Percentiles rank a stretch among this genome's conserved stretches.
These are phyloP conservation scores for Drosophila arawakana DNA, from an alignment of 1,140 invertebrate genomes.

Conservation along the genomic window DNA sequence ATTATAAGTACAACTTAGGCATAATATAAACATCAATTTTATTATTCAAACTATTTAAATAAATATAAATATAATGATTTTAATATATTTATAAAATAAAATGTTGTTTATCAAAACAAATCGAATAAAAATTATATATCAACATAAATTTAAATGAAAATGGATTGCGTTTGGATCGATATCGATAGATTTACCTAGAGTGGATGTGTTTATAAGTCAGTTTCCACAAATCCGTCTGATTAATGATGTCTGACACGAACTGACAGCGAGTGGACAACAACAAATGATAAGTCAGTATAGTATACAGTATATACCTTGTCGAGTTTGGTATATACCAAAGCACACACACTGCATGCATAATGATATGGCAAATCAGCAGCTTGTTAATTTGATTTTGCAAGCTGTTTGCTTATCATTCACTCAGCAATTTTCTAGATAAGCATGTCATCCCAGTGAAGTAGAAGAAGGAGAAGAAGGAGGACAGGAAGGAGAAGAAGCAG, in stretches of 20 bases:
- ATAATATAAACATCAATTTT: too few relatives aligned
- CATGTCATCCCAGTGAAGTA: constrained; percentile 2
- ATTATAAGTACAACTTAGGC: too few relatives aligned
- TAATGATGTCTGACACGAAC: constrained; percentile 25
- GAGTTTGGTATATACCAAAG: background rate
- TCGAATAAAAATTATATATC: background rate
- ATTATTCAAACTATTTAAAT: too few relatives aligned
- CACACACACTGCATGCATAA: constrained; percentile 5
- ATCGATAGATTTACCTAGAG: constrained; percentile 4
- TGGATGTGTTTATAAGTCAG: constrained; percentile 11
- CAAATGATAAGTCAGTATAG: constrained; percentile 7
- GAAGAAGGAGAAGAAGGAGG: too few relatives aligned
- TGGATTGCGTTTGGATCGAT: background rate
- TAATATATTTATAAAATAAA: too few relatives aligned
- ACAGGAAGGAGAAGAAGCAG: background rate
- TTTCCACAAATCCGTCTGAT: constrained; percentile 9
- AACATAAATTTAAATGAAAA: background rate
- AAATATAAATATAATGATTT: too few relatives aligned
- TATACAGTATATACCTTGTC: background rate
- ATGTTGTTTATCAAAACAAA: background rate
- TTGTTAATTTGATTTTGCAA: constrained; percentile 28
- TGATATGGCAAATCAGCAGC: constrained; percentile 34
- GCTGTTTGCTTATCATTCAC: constrained; percentile 25
- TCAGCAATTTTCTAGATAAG: constrained; percentile 29
- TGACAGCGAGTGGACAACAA: constrained; percentile 2